Evolutionary conservation across 2,888 invertebrate genomes (phyloP).

Genomic region (Morpho helenor): DNA sequence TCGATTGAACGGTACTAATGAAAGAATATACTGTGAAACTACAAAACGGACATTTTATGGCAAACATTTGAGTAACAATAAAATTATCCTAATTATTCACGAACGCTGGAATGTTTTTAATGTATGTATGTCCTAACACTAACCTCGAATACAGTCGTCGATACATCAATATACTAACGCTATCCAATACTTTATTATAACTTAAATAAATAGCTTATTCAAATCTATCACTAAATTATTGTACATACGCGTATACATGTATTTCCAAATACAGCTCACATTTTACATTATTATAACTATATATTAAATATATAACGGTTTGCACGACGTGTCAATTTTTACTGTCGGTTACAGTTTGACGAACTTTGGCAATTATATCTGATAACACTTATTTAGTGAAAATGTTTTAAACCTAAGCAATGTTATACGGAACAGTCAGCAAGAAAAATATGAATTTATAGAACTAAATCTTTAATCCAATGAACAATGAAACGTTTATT

Average conservation of each 20-base stretch:
- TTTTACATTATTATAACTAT: constrained; percentile 28
- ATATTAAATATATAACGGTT: constrained; percentile 9
- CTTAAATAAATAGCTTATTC: constrained; percentile 73
- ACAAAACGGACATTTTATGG: too few relatives aligned
- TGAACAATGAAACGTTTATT: too few relatives aligned
- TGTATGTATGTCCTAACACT: constrained; percentile 18
- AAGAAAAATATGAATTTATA: too few relatives aligned
- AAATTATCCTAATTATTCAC: constrained; percentile 14
- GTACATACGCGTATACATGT: constrained; percentile 77
- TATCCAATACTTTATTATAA: constrained; percentile 51
- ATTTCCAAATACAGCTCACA: constrained; percentile 70
- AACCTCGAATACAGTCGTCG: constrained; percentile 33
- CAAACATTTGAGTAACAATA: background rate
- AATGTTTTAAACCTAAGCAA: too few relatives aligned
- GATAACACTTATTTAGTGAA: background rate
- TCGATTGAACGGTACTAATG: too few relatives aligned
- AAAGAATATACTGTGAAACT: too few relatives aligned
- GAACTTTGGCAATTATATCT: background rate
- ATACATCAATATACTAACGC: constrained; percentile 43
- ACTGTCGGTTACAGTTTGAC: background rate
- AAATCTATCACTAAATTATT: constrained; percentile 63
- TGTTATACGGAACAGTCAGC: too few relatives aligned
- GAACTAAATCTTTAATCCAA: too few relatives aligned
- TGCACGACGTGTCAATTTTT: background rate
- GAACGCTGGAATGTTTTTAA: constrained; percentile 25